Conservation (phyloP, 1,140 invertebrate genomes). For the Ruditapes philippinarum region DNA sequence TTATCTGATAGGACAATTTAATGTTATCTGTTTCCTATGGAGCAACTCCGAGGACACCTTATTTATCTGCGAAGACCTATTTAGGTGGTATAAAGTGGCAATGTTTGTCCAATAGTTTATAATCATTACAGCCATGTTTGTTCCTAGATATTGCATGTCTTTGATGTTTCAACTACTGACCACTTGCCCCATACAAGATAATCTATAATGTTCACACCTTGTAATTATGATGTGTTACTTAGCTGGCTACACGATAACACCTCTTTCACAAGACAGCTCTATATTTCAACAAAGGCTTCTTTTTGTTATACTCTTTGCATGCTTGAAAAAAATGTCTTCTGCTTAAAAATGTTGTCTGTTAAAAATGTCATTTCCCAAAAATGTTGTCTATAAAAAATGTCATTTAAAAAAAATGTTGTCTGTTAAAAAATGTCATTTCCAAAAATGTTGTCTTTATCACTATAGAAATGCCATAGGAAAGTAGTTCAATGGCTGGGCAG, state of each 20-base stretch:
- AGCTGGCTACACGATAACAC: neutral
- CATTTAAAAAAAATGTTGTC: no score
- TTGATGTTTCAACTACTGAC: conserved; percentile 13
- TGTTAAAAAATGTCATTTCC: no score
- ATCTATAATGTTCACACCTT: conserved; percentile 39
- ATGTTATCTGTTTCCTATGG: conserved; percentile 10
- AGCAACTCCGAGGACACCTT: neutral
- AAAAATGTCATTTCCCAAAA: no score
- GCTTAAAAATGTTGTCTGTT: no score
- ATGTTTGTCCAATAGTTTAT: conserved; percentile 21
- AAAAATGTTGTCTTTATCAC: no score
- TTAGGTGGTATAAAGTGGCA: neutral
- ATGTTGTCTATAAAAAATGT: no score
- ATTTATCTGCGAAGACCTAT: neutral
- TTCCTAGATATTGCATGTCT: neutral
- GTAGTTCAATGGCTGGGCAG: no score
- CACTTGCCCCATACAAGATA: conserved; percentile 3
- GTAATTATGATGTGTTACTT: conserved; percentile 9
- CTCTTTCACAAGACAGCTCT: no score
- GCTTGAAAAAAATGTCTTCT: no score
- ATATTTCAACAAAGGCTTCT: no score
- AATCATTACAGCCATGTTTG: neutral
- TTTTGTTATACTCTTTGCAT: no score
- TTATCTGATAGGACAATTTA: conserved; percentile 28
- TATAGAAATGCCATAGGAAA: no score